Evolutionary conservation across 2,888 invertebrate species (phyloP).

Genomic region (Eumerus sabulonum): DNA sequence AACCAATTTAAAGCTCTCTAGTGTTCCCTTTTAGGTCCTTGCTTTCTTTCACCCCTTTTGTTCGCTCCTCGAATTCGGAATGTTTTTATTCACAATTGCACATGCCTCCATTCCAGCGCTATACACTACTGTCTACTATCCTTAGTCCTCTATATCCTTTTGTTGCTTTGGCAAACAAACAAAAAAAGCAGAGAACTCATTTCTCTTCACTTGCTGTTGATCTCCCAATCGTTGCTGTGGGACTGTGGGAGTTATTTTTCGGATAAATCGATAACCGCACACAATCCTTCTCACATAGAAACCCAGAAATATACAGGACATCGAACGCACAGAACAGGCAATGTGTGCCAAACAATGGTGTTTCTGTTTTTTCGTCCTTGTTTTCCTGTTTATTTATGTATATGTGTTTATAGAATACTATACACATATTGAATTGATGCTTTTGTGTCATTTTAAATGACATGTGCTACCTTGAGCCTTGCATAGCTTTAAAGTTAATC

Average conservation of each 20-base stretch:
- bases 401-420: slow-evolving; percentile 12
- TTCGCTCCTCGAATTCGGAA: slow-evolving; percentile 24
- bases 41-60: slow-evolving; percentile 15
- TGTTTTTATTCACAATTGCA: slow-evolving; percentile 35
- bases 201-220: slow-evolving; percentile 7
- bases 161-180: neutral
- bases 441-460: slow-evolving; percentile 65
- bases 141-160: neutral
- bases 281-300: slow-evolving; percentile 23
- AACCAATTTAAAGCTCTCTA: slow-evolving; percentile 68
- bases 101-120: neutral
- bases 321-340: slow-evolving; percentile 35
- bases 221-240: slow-evolving; percentile 20
- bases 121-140: neutral
- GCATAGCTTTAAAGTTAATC: slow-evolving; percentile 55
- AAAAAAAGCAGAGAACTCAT: too few relatives aligned
- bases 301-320: neutral
- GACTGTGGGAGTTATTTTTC: slow-evolving; percentile 40
- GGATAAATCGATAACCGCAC: slow-evolving; percentile 64
- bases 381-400: too few relatives aligned
- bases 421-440: slow-evolving; percentile 37
- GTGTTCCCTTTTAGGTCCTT: slow-evolving; percentile 25
- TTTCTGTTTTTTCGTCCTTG: slow-evolving; percentile 26
- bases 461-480: slow-evolving; percentile 61
- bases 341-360: slow-evolving; percentile 66